Conservation (phyloP, 2,888 invertebrate genomes). For the Diogma glabrata region DNA sequence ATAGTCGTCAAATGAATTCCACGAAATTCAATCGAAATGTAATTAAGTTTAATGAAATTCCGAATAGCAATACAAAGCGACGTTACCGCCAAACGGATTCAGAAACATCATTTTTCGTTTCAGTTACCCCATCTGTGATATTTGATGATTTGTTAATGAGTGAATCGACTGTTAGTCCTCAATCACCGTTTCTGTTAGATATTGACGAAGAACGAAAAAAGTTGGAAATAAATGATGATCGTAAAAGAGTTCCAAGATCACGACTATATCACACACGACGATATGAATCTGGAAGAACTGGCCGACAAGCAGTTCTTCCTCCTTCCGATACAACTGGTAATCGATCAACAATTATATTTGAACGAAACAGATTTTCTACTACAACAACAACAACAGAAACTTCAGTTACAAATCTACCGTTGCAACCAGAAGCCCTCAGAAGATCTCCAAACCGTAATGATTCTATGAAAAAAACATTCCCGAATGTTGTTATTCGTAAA, state of each 20-base stretch:
- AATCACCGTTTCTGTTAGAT: too few species aligned
- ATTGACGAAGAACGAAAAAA: slow-evolving; percentile 4
- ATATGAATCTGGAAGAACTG: background rate
- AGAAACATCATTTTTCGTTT: slow-evolving; percentile 11
- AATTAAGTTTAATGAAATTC: slow-evolving; percentile 13
- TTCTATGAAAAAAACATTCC: too few species aligned
- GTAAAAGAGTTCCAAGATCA: background rate
- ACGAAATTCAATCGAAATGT: slow-evolving; percentile 16
- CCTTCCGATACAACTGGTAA: background rate
- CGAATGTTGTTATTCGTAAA: background rate
- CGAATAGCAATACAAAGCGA: slow-evolving; percentile 6
- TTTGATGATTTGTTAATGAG: slow-evolving; percentile 10
- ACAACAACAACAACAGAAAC: background rate
- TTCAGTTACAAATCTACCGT: background rate
- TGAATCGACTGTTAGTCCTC: background rate
- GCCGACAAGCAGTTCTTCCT: background rate
- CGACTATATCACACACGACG: background rate
- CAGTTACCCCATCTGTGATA: slow-evolving; percentile 11
- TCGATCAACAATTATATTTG: background rate
- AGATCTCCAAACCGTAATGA: background rate
- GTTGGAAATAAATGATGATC: background rate
- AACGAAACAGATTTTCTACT: background rate
- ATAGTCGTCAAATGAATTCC: slow-evolving; percentile 17
- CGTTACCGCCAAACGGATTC: slow-evolving; percentile 11
- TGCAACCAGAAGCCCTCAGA: background rate